Evolutionary conservation across 2,888 invertebrate genomes (phyloP).

Genomic region (Ochropleura plecta): DNA sequence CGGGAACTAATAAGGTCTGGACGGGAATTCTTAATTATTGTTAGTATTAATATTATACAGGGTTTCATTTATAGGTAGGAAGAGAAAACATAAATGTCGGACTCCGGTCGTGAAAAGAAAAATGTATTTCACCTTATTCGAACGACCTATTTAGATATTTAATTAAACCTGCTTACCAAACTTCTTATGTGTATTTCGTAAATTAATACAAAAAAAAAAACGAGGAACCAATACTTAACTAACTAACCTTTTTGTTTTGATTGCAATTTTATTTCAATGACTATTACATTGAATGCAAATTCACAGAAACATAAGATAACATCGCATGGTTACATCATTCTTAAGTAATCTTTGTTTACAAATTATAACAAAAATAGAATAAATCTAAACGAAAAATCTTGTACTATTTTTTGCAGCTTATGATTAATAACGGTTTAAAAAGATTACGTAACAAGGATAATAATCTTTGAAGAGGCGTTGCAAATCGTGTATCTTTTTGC

Average conservation of each 20-base stretch:
- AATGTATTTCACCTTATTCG: not conserved
- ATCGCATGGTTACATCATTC: slow-evolving; percentile 33
- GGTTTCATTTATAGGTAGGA: slow-evolving; percentile 10
- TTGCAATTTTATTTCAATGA: slow-evolving; percentile 9
- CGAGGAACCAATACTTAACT: not conserved
- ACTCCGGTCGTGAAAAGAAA: slow-evolving; percentile 6
- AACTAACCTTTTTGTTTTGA: not conserved
- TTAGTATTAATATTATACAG: not conserved
- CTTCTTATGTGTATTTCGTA: not conserved
- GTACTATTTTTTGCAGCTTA: slow-evolving; percentile 2
- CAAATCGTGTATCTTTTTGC: slow-evolving; percentile 36
- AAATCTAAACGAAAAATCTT: slow-evolving; percentile 12
- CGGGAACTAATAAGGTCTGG: slow-evolving; percentile 27
- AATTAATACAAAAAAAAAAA: not conserved
- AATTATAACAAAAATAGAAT: slow-evolving; percentile 7
- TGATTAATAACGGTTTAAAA: slow-evolving; percentile 33
- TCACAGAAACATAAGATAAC: slow-evolving; percentile 14
- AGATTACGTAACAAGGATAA: slow-evolving; percentile 49
- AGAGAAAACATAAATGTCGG: slow-evolving; percentile 11
- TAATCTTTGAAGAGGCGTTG: slow-evolving; percentile 14
- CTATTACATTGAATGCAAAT: slow-evolving; percentile 20
- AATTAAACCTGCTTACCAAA: slow-evolving; percentile 7
- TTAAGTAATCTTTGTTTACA: slow-evolving; percentile 43
- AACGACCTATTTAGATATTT: slow-evolving; percentile 25
- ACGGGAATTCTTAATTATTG: slow-evolving; percentile 33